A percentile compares a stretch with the other conserved stretches of the same genome.
phyloP scores from a whole-genome alignment of 1,140 invertebrate species.

The Acromyrmex charruanus region DNA sequence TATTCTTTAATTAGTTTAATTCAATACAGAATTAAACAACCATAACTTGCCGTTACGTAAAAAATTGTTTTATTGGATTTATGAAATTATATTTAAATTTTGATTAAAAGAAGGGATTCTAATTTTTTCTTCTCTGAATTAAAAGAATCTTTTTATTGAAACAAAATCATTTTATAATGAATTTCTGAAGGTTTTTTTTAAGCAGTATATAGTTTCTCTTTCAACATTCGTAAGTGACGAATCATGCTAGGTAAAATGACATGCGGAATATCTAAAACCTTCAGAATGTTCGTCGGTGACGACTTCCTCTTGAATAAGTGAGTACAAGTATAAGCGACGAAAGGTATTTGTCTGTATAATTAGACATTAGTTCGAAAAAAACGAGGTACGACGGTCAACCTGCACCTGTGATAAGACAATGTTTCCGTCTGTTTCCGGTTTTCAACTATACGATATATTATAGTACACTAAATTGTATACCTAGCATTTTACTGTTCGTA shows the following conservation, averaged over 20 bases:
- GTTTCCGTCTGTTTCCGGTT: conserved; percentile 52
- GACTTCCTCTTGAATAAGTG: not conserved
- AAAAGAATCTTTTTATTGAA: not conserved
- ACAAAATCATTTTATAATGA: not conserved
- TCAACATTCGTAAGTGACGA: not conserved
- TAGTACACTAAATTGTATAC: conserved; percentile 48
- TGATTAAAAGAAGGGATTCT: not conserved
- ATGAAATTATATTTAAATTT: not conserved
- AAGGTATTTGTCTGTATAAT: conserved; percentile 54
- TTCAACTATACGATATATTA: conserved; percentile 29
- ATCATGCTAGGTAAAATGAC: conserved; percentile 29
- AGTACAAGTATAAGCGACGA: conserved; percentile 17
- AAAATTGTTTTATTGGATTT: not conserved
- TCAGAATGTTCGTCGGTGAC: not conserved
- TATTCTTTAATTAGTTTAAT: not conserved
- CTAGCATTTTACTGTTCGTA: conserved; percentile 28
- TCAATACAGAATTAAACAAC: not conserved
- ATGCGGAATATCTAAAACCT: conserved; percentile 43
- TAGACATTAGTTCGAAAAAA: conserved; percentile 45
- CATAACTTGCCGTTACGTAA: not conserved
- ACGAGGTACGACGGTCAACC: conserved; percentile 36
- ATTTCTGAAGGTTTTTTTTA: not conserved
- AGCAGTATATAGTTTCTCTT: not conserved
- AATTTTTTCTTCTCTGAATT: not conserved
- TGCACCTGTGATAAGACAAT: conserved; percentile 45